Evolutionary conservation across 2,888 invertebrate genomes (phyloP).

Genomic region (Tenthredo mesomela): DNA sequence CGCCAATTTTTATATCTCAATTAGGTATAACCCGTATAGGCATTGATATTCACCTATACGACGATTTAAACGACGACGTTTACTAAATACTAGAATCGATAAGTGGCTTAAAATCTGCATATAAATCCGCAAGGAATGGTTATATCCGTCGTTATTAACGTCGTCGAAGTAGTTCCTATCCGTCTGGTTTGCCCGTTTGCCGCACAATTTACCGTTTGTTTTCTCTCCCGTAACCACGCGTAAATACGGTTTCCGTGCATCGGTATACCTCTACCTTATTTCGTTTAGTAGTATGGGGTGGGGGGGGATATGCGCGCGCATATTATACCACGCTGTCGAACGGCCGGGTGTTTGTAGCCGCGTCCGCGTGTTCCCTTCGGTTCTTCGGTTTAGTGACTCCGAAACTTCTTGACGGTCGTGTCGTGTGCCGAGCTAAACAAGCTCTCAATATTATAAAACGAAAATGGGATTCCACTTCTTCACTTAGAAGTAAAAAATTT

Average conservation of each 20-base stretch:
- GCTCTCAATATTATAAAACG: background rate
- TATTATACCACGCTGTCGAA: slow-evolving; percentile 68
- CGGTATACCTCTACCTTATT: background rate
- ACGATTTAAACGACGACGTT: background rate
- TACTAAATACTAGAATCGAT: background rate
- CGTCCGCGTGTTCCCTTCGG: slow-evolving; percentile 47
- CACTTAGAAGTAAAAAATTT: no score
- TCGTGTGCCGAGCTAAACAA: slow-evolving; percentile 33
- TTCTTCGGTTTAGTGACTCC: slow-evolving; percentile 68
- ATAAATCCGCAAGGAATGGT: background rate
- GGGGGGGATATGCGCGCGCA: slow-evolving; percentile 71
- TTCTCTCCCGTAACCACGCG: slow-evolving; percentile 56
- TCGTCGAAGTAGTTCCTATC: background rate
- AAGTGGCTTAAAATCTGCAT: background rate
- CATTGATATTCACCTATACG: background rate
- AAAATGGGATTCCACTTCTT: background rate
- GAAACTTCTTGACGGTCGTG: slow-evolving; percentile 64
- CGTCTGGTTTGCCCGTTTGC: background rate
- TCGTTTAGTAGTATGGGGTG: no score
- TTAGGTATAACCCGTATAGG: no score
- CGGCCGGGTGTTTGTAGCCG: slow-evolving; percentile 41
- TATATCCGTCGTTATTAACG: no score
- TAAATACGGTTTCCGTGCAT: slow-evolving; percentile 7
- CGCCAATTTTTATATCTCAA: background rate
- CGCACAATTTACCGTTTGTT: slow-evolving; percentile 61